phyloP scores from a whole-genome alignment of 2,888 invertebrate genomes.

The Azorinus chamasolen region DNA sequence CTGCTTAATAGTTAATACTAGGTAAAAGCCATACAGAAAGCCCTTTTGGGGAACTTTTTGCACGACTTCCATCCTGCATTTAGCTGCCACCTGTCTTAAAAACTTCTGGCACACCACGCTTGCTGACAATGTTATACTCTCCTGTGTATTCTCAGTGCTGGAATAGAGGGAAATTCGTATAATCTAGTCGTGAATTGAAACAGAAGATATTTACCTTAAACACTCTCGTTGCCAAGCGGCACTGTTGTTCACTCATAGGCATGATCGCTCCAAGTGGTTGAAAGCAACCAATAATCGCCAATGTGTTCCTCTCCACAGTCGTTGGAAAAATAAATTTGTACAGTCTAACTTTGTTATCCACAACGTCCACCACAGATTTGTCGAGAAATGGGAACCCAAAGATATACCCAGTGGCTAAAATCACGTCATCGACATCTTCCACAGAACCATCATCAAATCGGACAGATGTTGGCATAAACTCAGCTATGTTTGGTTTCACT shows the following conservation, averaged over 20 bases:
- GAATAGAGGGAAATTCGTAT: no score
- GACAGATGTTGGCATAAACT: conserved; percentile 78
- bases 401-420: conserved; percentile 86
- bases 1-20: no score
- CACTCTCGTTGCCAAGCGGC: conserved; percentile 86
- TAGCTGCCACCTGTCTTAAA: no score
- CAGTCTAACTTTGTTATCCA: conserved; percentile 83
- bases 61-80: no score
- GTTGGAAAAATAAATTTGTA: conserved; percentile 87
- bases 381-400: conserved; percentile 87
- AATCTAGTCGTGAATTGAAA: no score
- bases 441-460: conserved; percentile 80
- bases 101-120: no score
- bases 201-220: conserved; percentile 76
- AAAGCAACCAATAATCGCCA: conserved; percentile 87
- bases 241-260: conserved; percentile 87
- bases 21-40: no score
- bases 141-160: no score
- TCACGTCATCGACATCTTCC: conserved; percentile 82
- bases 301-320: conserved; percentile 79
- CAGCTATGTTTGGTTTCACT: conserved; percentile 81
- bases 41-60: no score
- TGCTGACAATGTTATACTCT: no score
- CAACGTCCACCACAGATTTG: conserved; percentile 74
- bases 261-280: conserved; percentile 87